phyloP scores from a whole-genome alignment of 1,140 invertebrate genomes.

The Neuroterus valhalla region DNA sequence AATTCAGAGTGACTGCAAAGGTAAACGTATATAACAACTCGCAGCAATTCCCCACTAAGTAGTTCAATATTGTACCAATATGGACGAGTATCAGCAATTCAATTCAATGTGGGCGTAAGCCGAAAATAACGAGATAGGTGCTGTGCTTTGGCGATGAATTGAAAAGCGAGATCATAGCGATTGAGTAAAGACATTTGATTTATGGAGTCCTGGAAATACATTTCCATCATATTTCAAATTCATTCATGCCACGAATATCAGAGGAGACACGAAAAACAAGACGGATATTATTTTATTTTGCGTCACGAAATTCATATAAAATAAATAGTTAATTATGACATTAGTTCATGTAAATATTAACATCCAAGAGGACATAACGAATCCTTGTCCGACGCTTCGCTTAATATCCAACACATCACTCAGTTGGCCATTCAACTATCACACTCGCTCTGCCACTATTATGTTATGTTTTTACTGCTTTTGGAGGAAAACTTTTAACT shows the following conservation, averaged over 20 bases:
- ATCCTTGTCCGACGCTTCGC: no score
- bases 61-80: conserved; percentile 2
- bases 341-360: no score
- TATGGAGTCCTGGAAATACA: not conserved
- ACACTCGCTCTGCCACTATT: no score
- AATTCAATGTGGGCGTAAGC: conserved; percentile 55
- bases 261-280: no score
- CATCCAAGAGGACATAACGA: no score
- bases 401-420: no score
- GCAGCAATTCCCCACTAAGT: not conserved
- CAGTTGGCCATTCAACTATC: no score
- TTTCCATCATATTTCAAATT: not conserved
- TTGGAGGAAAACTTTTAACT: no score
- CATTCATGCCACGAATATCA: not conserved
- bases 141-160: conserved; percentile 49
- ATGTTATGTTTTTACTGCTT: no score
- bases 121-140: conserved; percentile 63
- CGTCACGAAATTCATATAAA: no score
- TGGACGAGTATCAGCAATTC: conserved; percentile 27
- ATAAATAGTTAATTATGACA: no score
- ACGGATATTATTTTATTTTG: no score
- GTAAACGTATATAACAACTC: not conserved
- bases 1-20: not conserved
- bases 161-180: conserved; percentile 40
- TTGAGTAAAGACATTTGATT: conserved; percentile 28